phyloP scores from a whole-genome alignment of 2,888 invertebrate genomes.

The Acleris emargana region DNA sequence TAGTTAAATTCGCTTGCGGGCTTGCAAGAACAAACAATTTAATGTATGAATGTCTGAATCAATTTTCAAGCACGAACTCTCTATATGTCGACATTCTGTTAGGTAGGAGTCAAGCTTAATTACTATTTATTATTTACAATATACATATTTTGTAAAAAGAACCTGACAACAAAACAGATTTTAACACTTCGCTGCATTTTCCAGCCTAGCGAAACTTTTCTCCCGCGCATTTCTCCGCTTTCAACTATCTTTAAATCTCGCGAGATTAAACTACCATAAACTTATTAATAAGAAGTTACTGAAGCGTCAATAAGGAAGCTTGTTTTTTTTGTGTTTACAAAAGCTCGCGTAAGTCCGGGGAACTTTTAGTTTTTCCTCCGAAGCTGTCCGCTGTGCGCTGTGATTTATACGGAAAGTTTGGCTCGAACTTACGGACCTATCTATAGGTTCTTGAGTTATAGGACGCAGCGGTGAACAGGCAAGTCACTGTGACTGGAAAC shows the following conservation, averaged over 20 bases:
- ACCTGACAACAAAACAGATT: too few relatives aligned
- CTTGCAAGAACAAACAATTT: too few relatives aligned
- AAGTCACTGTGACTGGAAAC: constrained; percentile 1
- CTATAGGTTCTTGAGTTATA: constrained; percentile 13
- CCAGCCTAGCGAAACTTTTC: not conserved
- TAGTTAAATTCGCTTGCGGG: too few relatives aligned
- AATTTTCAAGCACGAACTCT: too few relatives aligned
- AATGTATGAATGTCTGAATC: too few relatives aligned
- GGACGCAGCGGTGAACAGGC: constrained; percentile 12
- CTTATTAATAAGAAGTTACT: constrained; percentile 19
- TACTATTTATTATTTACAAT: too few relatives aligned
- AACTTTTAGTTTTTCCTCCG: constrained; percentile 49
- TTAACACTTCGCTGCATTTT: not conserved
- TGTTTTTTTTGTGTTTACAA: constrained; percentile 41
- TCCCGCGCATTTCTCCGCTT: not conserved
- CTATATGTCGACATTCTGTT: too few relatives aligned
- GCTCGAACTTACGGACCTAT: constrained; percentile 30
- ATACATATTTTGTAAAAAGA: not conserved
- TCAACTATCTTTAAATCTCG: not conserved
- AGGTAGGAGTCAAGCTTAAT: too few relatives aligned
- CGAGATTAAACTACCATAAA: constrained; percentile 10
- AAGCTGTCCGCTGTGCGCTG: constrained; percentile 45
- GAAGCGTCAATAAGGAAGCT: constrained; percentile 17
- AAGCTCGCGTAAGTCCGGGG: constrained; percentile 34
- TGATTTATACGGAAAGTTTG: constrained; percentile 51